These are phyloP conservation scores for Scaptomyza cyrtandrae DNA, from an alignment of 2,888 invertebrate genomes.

Conservation along the genomic window DNA sequence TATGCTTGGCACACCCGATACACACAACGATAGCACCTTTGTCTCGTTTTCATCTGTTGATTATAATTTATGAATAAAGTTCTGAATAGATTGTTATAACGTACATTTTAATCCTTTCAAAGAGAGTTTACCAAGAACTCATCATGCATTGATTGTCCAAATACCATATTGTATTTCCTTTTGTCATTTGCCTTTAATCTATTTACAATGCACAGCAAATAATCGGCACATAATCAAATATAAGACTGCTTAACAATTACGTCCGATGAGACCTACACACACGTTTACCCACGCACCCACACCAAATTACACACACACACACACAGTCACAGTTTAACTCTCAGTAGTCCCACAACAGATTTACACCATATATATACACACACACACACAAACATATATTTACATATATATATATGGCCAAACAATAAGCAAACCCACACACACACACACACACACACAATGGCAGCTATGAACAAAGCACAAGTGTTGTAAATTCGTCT, in stretches of 20 bases:
- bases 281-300: not conserved
- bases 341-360: slow-evolving; percentile 39
- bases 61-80: not conserved
- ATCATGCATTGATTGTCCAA: too few relatives aligned
- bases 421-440: slow-evolving; percentile 63
- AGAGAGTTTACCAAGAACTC: not conserved
- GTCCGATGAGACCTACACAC: slow-evolving; percentile 34
- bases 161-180: not conserved
- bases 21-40: too few relatives aligned
- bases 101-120: not conserved
- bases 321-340: slow-evolving; percentile 14
- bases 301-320: too few relatives aligned
- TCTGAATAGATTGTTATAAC: not conserved
- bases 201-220: slow-evolving; percentile 20
- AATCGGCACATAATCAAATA: slow-evolving; percentile 37
- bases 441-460: slow-evolving; percentile 5
- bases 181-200: not conserved
- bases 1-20: too few relatives aligned
- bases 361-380: slow-evolving; percentile 38
- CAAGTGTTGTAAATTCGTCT: slow-evolving; percentile 53
- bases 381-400: slow-evolving; percentile 29
- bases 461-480: slow-evolving; percentile 9
- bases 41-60: too few relatives aligned
- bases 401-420: slow-evolving; percentile 53
- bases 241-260: slow-evolving; percentile 53